A percentile compares a stretch with the other conserved stretches of the same genome.
Evolutionary conservation across 2,888 invertebrate genomes (phyloP).

Genomic region (Tinea trinotella): DNA sequence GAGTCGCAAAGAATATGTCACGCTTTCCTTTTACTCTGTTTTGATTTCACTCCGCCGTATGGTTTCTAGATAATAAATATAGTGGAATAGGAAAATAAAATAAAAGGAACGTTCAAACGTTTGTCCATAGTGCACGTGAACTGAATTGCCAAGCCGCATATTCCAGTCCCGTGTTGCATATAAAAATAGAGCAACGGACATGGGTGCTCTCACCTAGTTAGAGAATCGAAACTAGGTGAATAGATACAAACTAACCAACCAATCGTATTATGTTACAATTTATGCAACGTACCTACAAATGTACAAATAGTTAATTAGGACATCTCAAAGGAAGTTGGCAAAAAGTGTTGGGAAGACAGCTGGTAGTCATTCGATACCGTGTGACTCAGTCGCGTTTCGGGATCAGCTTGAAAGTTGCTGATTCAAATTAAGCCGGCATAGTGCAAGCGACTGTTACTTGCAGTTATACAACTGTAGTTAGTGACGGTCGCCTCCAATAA

Average conservation of each 20-base stretch:
- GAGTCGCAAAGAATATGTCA: too few relatives aligned
- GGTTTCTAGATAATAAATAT: constrained; percentile 10
- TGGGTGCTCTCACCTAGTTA: constrained; percentile 15
- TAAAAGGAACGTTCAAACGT: constrained; percentile 11
- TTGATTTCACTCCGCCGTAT: neutral
- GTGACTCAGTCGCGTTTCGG: too few relatives aligned
- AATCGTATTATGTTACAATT: neutral
- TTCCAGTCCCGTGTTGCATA: neutral
- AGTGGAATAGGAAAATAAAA: constrained; percentile 8
- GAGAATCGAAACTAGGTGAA: constrained; percentile 14
- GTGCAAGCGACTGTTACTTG: too few relatives aligned
- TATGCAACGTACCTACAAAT: neutral
- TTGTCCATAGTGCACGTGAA: constrained; percentile 14
- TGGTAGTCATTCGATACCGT: too few relatives aligned
- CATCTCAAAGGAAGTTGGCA: too few relatives aligned
- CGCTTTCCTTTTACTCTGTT: neutral
- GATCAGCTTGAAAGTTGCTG: too few relatives aligned
- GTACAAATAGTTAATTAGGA: too few relatives aligned
- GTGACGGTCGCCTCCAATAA: too few relatives aligned
- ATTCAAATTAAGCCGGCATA: too few relatives aligned
- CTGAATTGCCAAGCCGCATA: constrained; percentile 12
- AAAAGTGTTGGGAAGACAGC: too few relatives aligned
- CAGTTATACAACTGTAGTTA: too few relatives aligned
- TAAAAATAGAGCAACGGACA: constrained; percentile 13
- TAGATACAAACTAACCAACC: neutral